Conservation (phyloP, 92 coral and sea anemone genomes). For the Pocillopora grandis region DNA sequence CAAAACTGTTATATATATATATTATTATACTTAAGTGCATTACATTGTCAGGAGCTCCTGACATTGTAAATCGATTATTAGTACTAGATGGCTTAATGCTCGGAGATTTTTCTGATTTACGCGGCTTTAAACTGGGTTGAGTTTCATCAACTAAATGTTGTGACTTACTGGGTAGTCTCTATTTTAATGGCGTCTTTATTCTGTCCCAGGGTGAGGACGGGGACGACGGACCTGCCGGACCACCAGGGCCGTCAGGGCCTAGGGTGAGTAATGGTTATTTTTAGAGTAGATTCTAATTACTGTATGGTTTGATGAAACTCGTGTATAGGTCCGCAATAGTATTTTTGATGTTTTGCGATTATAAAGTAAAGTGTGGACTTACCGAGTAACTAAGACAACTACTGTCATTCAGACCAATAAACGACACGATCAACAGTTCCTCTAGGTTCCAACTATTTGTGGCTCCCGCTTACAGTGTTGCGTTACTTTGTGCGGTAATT, state of each 20-base stretch:
- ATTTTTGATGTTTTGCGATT: neutral
- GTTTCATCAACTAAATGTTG: too few species aligned
- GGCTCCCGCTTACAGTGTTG: too few species aligned
- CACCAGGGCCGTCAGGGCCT: constrained; percentile 68
- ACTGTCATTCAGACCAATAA: neutral
- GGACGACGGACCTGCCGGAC: constrained; percentile 68
- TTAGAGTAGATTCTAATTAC: neutral
- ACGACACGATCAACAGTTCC: too few species aligned
- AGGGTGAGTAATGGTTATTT: constrained; percentile 47
- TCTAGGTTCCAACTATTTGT: too few species aligned
- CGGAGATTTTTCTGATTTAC: too few species aligned
- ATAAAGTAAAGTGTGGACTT: neutral
- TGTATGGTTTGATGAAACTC: neutral
- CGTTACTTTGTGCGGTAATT: too few species aligned
- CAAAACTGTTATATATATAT: too few species aligned
- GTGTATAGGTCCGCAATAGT: neutral
- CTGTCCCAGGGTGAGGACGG: constrained; percentile 78
- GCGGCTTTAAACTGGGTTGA: too few species aligned
- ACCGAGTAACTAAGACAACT: neutral
- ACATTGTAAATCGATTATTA: too few species aligned
- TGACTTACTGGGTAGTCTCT: neutral
- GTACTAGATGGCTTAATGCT: too few species aligned
- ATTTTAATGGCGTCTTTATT: neutral
- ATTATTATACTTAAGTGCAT: too few species aligned
- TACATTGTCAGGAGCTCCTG: too few species aligned